Base-by-base conservation (phyloP, 2,888 invertebrate species). In the Drosophila paramelanica region DNA sequence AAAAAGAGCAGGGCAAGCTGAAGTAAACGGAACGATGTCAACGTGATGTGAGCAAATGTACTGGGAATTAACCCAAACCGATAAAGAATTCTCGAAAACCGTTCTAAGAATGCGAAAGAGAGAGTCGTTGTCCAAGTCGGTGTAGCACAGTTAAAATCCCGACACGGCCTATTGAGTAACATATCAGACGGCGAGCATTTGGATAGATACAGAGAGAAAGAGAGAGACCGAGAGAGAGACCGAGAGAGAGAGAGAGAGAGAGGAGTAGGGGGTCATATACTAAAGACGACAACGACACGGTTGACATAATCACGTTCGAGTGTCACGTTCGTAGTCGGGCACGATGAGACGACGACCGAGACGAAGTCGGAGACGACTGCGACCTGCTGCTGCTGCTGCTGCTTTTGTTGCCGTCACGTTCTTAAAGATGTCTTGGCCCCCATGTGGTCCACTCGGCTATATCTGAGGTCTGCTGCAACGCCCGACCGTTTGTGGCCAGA, bases 301-400 rank as follows among this genome's bases (percentile, higher is more conserved):
- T 87, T 85, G 89, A 89, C 88, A 89, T 89, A 89, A 89, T 88
- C 90, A 84, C 89, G 85, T 87, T 84, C 77, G 79, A 89, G 88
- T 87, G 85, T 89, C 89, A 87, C 87, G 89, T 89, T 87, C 76
- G 55, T 49, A 66, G 41, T 43, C 39, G 49, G 61, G 57, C 76
- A 73, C 65, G 81, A 79, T 79, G 79, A 81, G 76, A 59, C 43
- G 51, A 46, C 27, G 53, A 49, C 39, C 55, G 53, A 52, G 62
- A 65, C 73, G 65, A 52, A 53, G 65, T 65, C 58, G 43, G 17
- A 53, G 62, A 51, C 67, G 31, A 31, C 62, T 38, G 53, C 46
- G 45, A 70, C 58, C 61, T 36, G 74, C 58, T 59, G 11, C 13
- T 33, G 31, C 27, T 27, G 7, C 7, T 27, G 58, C 36, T 58